Evolutionary conservation across 2,797 vertebrate species (phyloP), one percentile per base, ranked within the genome.

Genomic region (Lutjanus campechanus): DNA sequence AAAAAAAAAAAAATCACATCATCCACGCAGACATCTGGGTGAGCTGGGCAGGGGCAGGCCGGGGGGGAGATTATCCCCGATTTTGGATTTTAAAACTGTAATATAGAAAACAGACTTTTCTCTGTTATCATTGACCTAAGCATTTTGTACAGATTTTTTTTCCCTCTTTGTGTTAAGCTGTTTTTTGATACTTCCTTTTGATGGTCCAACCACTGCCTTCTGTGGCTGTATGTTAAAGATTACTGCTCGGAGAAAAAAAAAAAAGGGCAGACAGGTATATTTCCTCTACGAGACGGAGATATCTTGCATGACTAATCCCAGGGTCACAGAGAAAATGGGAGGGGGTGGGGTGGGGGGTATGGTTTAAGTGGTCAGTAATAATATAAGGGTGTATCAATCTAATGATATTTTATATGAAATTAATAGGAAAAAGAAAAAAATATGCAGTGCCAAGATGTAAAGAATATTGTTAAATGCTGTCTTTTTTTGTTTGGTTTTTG

Each of bases 361-460:
- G 95, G 95, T 94, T 96, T 93, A 96, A 96, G 96, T 96, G 95
- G 95, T 97, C 95, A 96, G 96, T 97, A 95, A 96, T 93, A 90
- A 91, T 95, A 95, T 95, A 93, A 94, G 96, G 96, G 96, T 96
- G 96, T 97, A 96, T 97, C 95, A 95, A 95, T 96, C 93, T 96
- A 96, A 96, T 95, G 95, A 97, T 96, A 93, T 96, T 97, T 98
- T 98, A 94, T 97, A 97, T 96, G 94, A 97, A 95, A 93, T 90
- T 68, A 93, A 92, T 89, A 92, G 88, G 85, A 91, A 92, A 93
- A 91, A 82, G 69, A 81, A 82, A 81, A 95, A 94, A 97, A 97
- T 96, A 97, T 96, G 96, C 97, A 97, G 97, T 98, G 97, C 97
- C 97, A 98, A 97, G 96, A 97, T 97, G 96, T 97, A 97, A 97